Evolutionary conservation across 2,888 invertebrate species (phyloP), one percentile per base, ranked within the genome.

Genomic region (Pyrrhosoma nymphula): DNA sequence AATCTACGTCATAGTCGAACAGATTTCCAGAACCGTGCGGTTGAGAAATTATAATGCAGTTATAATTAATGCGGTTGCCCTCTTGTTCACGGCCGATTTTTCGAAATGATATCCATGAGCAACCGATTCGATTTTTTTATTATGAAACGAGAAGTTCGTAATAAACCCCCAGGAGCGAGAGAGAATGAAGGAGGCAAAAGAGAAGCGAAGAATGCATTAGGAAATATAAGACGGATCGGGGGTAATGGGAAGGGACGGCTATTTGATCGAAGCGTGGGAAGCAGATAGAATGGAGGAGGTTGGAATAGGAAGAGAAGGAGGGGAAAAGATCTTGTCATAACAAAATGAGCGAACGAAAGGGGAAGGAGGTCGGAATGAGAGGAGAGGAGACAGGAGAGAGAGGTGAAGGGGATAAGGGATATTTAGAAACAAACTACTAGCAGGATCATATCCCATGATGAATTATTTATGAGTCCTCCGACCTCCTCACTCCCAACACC

Each of bases 371-470:
- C 47, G 16, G 75, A 12, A 30, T 35, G 63, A 30, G 47, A 39
- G 12, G 75, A 16, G 75, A 39, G 60, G 90, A 91, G 39, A 47
- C 47, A 35, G 91, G 56, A 12, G 63, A 63, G 35, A 30, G 35
- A 56, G 30, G n/a, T 14, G 89, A 14, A 39, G 26, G 39, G 60
- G 69, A 75, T 23, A 82, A 47, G 69, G 47, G 93, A 93, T 93
- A 93, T 69, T 93, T 93, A 93, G 93, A 93, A 75, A 93, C 93
- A 93, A 93, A 93, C 93, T 93, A 93, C 93, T 93, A 93, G 93
- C 93, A 93, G 93, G 63, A 93, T 93, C 93, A 93, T 93, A 93
- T 69, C 93, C 69, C 93, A 47, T 39, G 93, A 93, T 93, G 93
- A 93, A 93, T 93, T 93, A 93, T 93, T 93, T 93, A 93, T 93